Percentiles rank a stretch among this genome's conserved stretches.
These are phyloP conservation scores for Acrobasis consociella DNA, from an alignment of 2,888 invertebrate species.

Conservation along the genomic window DNA sequence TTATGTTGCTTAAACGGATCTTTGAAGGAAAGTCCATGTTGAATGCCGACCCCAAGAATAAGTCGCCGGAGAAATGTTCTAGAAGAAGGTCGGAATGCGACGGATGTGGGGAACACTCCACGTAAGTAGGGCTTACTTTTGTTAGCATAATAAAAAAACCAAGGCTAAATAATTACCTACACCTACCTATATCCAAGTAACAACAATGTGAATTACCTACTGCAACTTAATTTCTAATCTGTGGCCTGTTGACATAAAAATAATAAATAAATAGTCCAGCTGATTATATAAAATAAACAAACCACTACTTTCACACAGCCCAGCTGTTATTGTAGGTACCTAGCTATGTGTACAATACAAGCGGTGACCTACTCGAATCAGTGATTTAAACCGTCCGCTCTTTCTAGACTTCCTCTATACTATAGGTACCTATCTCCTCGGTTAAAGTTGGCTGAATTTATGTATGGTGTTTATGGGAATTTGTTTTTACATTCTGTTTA, in stretches of 20 bases:
- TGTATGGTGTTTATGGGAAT: background rate
- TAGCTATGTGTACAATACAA: background rate
- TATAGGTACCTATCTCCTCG: too few relatives aligned
- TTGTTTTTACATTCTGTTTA: slow-evolving; percentile 9
- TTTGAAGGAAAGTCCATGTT: slow-evolving; percentile 81
- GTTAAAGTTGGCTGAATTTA: background rate
- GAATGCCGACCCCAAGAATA: slow-evolving; percentile 65
- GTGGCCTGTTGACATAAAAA: background rate
- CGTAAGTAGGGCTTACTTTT: slow-evolving; percentile 58
- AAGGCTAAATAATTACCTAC: slow-evolving; percentile 19
- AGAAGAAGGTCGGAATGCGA: slow-evolving; percentile 77
- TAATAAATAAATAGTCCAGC: background rate
- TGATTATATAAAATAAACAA: background rate
- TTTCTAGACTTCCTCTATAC: too few relatives aligned
- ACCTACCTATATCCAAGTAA: background rate
- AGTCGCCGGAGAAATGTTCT: slow-evolving; percentile 70
- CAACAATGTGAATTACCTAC: background rate
- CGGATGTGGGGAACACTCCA: slow-evolving; percentile 73
- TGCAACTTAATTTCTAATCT: background rate
- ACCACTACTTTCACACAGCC: background rate
- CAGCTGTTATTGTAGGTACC: background rate
- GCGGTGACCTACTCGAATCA: background rate
- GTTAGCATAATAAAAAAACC: background rate
- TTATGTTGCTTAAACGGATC: slow-evolving; percentile 83
- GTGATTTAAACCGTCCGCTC: background rate